Conservation (phyloP, 2,797 vertebrate genomes). For the Hirundo rustica region DNA sequence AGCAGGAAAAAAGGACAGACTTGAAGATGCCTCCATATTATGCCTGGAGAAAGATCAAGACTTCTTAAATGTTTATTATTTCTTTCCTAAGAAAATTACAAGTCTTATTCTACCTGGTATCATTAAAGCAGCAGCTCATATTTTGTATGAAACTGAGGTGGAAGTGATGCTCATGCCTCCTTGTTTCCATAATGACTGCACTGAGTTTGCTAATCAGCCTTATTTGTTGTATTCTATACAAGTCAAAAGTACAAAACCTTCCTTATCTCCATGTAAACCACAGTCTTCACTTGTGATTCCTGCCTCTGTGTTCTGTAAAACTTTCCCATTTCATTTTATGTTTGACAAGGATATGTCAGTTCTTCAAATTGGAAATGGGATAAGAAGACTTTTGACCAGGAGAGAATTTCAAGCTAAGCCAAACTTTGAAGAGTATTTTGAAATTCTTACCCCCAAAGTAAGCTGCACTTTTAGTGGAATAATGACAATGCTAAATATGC, state of each 20-base stretch:
- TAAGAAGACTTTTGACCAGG: constrained; percentile 86
- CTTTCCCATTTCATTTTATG: constrained; percentile 97
- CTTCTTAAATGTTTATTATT: constrained; percentile 93
- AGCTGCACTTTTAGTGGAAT: constrained; percentile 92
- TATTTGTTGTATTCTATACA: constrained; percentile 89
- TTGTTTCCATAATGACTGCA: constrained; percentile 81
- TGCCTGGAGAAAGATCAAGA: constrained; percentile 94
- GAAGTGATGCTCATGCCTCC: constrained; percentile 80
- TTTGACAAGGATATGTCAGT: constrained; percentile 92
- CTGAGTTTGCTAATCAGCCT: constrained; percentile 89
- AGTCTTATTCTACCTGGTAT: constrained; percentile 92
- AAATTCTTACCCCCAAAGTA: constrained; percentile 90
- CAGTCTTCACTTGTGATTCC: constrained; percentile 91
- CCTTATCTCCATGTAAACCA: constrained; percentile 88
- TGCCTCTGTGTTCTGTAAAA: constrained; percentile 91
- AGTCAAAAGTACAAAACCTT: constrained; percentile 85
- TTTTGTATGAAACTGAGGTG: constrained; percentile 88
- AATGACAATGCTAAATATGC: constrained; percentile 96
- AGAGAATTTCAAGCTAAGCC: constrained; percentile 86
- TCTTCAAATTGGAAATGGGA: constrained; percentile 92
- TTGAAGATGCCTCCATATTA: constrained; percentile 89
- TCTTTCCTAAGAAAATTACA: constrained; percentile 88
- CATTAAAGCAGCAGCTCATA: constrained; percentile 90
- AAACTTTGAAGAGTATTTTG: constrained; percentile 89
- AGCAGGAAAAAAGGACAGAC: constrained; percentile 68